A percentile compares a stretch with the other conserved stretches of the same genome.
phyloP scores from a whole-genome alignment of 2,888 invertebrate species.

The Lycocerus yunnanus region DNA sequence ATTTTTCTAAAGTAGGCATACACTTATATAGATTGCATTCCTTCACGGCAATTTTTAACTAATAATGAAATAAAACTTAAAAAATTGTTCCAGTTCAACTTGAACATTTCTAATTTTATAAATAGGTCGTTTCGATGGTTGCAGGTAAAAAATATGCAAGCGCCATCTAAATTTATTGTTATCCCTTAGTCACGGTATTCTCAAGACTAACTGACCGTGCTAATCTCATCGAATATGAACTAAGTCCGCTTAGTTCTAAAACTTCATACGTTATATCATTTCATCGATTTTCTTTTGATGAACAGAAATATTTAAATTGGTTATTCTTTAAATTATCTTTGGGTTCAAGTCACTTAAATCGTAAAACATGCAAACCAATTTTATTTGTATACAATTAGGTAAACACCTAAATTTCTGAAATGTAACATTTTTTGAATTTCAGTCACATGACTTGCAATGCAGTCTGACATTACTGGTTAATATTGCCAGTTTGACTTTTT shows the following conservation, averaged over 20 bases:
- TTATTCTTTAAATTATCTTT: background rate
- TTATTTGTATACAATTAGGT: no score
- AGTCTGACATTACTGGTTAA: no score
- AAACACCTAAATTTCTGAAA: no score
- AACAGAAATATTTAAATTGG: background rate
- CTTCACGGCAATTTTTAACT: slow-evolving; percentile 19
- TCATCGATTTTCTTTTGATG: background rate
- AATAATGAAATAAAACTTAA: slow-evolving; percentile 25
- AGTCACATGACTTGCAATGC: no score
- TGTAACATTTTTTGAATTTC: no score
- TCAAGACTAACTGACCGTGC: slow-evolving; percentile 36
- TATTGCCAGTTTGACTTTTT: no score
- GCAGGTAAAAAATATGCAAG: slow-evolving; percentile 35
- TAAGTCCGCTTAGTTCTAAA: background rate
- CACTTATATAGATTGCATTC: slow-evolving; percentile 17
- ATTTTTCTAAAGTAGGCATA: slow-evolving; percentile 29
- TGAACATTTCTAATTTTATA: slow-evolving; percentile 11
- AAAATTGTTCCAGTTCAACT: slow-evolving; percentile 19
- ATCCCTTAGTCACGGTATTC: slow-evolving; percentile 35
- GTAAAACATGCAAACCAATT: no score
- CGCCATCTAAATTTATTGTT: slow-evolving; percentile 33
- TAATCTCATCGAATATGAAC: slow-evolving; percentile 32
- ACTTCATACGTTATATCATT: background rate
- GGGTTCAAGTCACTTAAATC: no score
- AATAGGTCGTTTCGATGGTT: slow-evolving; percentile 11